Base-by-base conservation (phyloP, 2,113 vertebrate species). In the Antechinus stuartii region DNA sequence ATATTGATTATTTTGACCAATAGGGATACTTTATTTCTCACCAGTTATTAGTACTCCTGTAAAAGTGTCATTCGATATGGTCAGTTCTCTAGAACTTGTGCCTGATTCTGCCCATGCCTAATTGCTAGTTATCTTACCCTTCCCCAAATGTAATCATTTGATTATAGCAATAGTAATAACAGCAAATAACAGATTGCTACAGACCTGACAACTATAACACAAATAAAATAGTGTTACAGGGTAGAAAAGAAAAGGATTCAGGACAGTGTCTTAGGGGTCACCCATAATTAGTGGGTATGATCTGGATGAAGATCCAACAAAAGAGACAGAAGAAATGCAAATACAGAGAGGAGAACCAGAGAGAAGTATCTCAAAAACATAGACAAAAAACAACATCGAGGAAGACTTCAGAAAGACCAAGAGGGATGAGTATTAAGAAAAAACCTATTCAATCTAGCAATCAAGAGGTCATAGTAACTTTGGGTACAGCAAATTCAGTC, bases 1-100 rank as follows among this genome's bases (percentile, higher is more conserved):
- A 91, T 53, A 30, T 42, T 50, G 46, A 95, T 92, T 92, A 53
- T 93, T 92, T 91, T 91, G 49, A 5, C 90, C 46, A 57, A 94
- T 47, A 49, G 27, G 16, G 95, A 50, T 89, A 23, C 53, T 89
- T 90, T 46, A 54, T 61, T 90, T 94, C 52, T n/a, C 30, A 90
- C 89, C 91, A 95, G 91, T n/a, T 90, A 95, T 24, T 50, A 93
- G 35, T 54, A 49, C n/a, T 92, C 47, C 90, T 96, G 6, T 8
- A 94, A 84, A 96, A 93, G 30, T 61, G 94, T 8, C 11, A 10
- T 25, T 91, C 53, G 53, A 92, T 22, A 94, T 54, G 2, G 89
- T 68, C 92, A 91, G 94, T n/a, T 5, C 16, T 2, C 68, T 16
- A 0, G 14, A 19, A 76, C 3, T 25, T 25, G 12, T n/a, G 35